Percentiles rank a stretch among this genome's conserved stretches.
Evolutionary conservation across 2,797 vertebrate genomes (phyloP).

Genomic region (Octomys mimax): DNA sequence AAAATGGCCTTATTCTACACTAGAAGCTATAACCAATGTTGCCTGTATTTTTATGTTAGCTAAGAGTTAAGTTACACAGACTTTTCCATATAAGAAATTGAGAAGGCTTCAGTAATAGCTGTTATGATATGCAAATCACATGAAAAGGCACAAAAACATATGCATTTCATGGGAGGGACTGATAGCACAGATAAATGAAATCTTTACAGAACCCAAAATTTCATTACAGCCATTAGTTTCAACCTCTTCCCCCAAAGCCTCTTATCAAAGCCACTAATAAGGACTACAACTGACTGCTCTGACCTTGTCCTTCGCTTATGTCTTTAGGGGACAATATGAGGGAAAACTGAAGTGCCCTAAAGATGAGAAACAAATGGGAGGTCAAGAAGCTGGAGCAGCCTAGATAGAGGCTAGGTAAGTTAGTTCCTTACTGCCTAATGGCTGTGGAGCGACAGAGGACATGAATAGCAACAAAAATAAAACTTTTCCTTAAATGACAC

Average conservation of each 20-base stretch:
- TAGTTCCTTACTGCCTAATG: neutral
- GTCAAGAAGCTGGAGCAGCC: slow-evolving; percentile 30
- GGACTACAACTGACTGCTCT: slow-evolving; percentile 74
- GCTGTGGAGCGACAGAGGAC: neutral
- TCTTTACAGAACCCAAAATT: slow-evolving; percentile 67
- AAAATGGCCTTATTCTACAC: slow-evolving; percentile 17
- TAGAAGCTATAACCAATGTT: neutral
- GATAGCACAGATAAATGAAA: slow-evolving; percentile 59
- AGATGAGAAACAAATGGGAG: slow-evolving; percentile 65
- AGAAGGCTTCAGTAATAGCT: slow-evolving; percentile 45
- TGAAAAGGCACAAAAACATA: neutral
- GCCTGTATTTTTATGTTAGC: neutral
- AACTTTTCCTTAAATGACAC: neutral
- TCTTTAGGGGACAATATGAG: slow-evolving; percentile 68
- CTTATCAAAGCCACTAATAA: slow-evolving; percentile 79
- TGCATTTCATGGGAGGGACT: neutral
- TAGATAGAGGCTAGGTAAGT: neutral
- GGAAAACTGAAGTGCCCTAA: slow-evolving; percentile 63
- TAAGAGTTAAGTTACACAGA: slow-evolving; percentile 11
- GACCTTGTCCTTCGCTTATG: slow-evolving; percentile 64
- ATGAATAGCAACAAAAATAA: neutral
- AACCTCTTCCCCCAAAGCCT: slow-evolving; percentile 68
- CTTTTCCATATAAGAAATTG: slow-evolving; percentile 38
- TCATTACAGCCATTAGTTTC: slow-evolving; percentile 70
- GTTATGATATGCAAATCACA: neutral